phyloP scores from a whole-genome alignment of 2,888 invertebrate genomes.

The Catocala fraxini region DNA sequence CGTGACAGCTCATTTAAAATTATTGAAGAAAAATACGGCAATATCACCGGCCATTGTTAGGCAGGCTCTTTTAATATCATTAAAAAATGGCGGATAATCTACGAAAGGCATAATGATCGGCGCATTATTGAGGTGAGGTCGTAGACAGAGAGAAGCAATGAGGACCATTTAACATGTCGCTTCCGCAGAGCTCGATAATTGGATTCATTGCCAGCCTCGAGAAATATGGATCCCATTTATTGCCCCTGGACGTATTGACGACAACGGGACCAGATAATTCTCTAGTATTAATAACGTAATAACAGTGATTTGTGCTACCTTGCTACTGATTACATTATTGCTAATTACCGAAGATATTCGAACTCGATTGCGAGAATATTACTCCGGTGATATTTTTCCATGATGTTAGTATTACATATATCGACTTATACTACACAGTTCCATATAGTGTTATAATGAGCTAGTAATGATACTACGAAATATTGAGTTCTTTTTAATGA shows the following conservation, averaged over 20 bases:
- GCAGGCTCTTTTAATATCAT: slow-evolving; percentile 30
- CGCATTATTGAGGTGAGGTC: slow-evolving; percentile 55
- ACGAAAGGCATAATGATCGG: slow-evolving; percentile 45
- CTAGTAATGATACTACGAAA: not conserved
- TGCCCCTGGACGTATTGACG: slow-evolving; percentile 63
- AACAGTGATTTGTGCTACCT: slow-evolving; percentile 39
- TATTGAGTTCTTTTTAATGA: no score
- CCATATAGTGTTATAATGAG: not conserved
- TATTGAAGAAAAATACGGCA: slow-evolving; percentile 30
- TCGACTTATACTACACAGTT: not conserved
- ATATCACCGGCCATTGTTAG: slow-evolving; percentile 24
- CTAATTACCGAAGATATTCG: slow-evolving; percentile 28
- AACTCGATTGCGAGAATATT: slow-evolving; percentile 19
- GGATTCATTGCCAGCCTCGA: slow-evolving; percentile 78
- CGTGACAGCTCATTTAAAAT: slow-evolving; percentile 31
- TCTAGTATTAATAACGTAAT: slow-evolving; percentile 50
- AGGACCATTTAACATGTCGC: slow-evolving; percentile 79
- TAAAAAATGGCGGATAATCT: slow-evolving; percentile 39
- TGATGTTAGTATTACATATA: slow-evolving; percentile 10
- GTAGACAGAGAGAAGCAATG: slow-evolving; percentile 62
- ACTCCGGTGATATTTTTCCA: slow-evolving; percentile 17
- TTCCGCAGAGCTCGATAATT: slow-evolving; percentile 76
- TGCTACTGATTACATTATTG: slow-evolving; percentile 29
- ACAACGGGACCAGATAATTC: slow-evolving; percentile 52
- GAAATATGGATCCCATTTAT: slow-evolving; percentile 79